Evolutionary conservation across 2,888 invertebrate species (phyloP).

Genomic region (Phaedon cochleariae): DNA sequence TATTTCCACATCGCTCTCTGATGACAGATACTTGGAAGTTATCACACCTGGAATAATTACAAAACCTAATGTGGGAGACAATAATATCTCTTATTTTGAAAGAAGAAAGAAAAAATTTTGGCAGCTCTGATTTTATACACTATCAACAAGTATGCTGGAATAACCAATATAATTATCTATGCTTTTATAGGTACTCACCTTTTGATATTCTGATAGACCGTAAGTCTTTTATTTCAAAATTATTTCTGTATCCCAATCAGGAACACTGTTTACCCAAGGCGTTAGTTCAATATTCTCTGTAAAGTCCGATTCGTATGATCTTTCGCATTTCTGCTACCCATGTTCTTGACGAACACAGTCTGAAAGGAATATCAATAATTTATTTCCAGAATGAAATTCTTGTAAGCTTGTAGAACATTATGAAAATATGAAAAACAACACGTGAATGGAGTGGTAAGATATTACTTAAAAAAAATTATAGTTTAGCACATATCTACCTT

Average conservation of each 20-base stretch:
- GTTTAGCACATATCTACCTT: not conserved
- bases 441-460: not conserved
- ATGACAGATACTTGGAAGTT: not conserved
- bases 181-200: not conserved
- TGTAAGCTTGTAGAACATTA: not conserved
- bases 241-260: not conserved
- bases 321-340: too few species aligned
- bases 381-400: not conserved
- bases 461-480: not conserved
- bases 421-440: not conserved
- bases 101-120: not conserved
- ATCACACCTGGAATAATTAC: slow-evolving; percentile 1
- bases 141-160: not conserved
- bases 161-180: not conserved
- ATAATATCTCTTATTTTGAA: not conserved
- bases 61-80: not conserved
- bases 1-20: slow-evolving; percentile 7
- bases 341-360: not conserved
- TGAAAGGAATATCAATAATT: slow-evolving; percentile 1
- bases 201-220: not conserved
- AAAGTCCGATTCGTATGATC: not conserved
- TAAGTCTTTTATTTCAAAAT: not conserved
- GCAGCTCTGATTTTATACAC: slow-evolving; percentile 5
- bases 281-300: not conserved
- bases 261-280: not conserved